Conservation (phyloP, 2,888 invertebrate genomes). For the Zeuzera pyrina region DNA sequence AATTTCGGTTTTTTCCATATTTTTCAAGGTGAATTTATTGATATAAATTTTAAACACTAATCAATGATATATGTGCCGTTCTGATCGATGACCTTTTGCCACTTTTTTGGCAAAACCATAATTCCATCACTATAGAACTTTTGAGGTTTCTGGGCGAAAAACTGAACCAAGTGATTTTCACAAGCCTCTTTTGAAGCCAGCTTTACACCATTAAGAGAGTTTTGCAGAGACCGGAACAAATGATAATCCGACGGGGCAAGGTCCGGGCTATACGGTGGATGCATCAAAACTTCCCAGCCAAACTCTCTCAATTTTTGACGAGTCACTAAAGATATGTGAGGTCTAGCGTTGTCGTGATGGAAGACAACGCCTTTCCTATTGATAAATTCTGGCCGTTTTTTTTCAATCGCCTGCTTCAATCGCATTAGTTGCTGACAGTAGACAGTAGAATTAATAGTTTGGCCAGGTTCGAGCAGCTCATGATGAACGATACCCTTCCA, state of each 20-base stretch:
- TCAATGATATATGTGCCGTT: conserved; percentile 16
- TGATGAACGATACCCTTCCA: conserved; percentile 7
- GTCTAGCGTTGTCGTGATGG: conserved; percentile 16
- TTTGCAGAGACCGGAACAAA: conserved; percentile 12
- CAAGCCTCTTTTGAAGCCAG: conserved; percentile 5
- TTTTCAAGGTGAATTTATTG: too few relatives aligned
- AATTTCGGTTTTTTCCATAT: too few relatives aligned
- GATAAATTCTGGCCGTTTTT: conserved; percentile 7
- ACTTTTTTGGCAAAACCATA: conserved; percentile 15
- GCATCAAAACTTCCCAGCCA: conserved; percentile 2
- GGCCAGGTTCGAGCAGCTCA: conserved; percentile 5
- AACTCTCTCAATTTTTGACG: conserved; percentile 4
- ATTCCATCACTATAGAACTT: conserved; percentile 13
- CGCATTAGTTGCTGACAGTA: conserved; percentile 65
- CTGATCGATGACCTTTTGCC: conserved; percentile 17
- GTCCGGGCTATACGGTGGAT: conserved; percentile 8
- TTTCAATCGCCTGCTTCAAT: conserved; percentile 17
- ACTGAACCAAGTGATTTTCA: conserved; percentile 8
- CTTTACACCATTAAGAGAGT: conserved; percentile 8
- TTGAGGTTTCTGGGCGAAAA: conserved; percentile 8
- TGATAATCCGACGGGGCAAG: conserved; percentile 7
- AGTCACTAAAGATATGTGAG: conserved; percentile 10
- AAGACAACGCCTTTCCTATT: conserved; percentile 9
- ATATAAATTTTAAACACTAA: too few relatives aligned
- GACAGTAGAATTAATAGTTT: conserved; percentile 4